Percentiles rank a stretch among this genome's conserved stretches.
Evolutionary conservation across 2,113 vertebrate species (phyloP).

Genomic region (Platycercus adscitus): DNA sequence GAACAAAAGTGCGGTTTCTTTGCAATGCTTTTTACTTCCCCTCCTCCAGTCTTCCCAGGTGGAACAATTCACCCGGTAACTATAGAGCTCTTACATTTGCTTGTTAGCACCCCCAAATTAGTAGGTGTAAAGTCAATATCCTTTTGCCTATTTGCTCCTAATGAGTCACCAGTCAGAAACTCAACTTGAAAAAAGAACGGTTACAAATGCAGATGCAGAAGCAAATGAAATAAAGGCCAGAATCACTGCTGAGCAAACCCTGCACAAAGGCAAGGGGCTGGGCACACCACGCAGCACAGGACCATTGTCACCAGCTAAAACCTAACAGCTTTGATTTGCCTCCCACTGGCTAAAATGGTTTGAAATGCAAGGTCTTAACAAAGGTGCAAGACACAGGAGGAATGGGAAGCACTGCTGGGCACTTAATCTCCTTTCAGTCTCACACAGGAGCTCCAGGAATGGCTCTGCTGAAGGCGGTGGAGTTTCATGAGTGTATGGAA

Average conservation of each 20-base stretch:
- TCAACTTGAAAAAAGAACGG: neutral
- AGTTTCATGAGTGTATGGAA: neutral
- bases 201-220: conserved; percentile 58
- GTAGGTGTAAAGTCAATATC: conserved; percentile 65
- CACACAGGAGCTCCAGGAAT: conserved; percentile 36
- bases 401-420: conserved; percentile 57
- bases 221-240: conserved; percentile 56
- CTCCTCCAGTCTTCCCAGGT: conserved; percentile 36
- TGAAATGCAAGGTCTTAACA: conserved; percentile 70
- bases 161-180: conserved; percentile 55
- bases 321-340: conserved; percentile 67
- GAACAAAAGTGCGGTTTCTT: conserved; percentile 18
- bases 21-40: conserved; percentile 6
- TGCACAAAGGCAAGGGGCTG: conserved; percentile 40
- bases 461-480: neutral
- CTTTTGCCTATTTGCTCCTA: conserved; percentile 60
- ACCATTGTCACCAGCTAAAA: conserved; percentile 63
- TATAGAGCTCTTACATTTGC: conserved; percentile 43
- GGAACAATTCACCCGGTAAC: conserved; percentile 18
- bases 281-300: conserved; percentile 40
- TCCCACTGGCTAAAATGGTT: conserved; percentile 55
- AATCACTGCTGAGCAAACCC: neutral
- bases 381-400: conserved; percentile 62
- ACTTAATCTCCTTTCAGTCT: conserved; percentile 67
- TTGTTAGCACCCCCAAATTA: conserved; percentile 68